Conservation (phyloP, 2,113 vertebrate species). For the Misgurnus mizolepis region DNA sequence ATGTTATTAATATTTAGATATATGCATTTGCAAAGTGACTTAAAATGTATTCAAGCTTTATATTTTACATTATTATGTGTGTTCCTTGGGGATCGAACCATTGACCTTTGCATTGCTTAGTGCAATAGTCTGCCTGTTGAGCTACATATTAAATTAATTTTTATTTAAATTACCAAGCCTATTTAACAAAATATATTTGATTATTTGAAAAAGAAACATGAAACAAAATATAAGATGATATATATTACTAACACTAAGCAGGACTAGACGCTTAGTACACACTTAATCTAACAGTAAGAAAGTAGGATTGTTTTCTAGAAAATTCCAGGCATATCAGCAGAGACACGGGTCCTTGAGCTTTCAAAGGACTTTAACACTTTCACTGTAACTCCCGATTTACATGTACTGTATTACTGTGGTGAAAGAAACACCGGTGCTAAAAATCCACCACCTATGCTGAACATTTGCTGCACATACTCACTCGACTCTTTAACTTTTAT, state of each 20-base stretch:
- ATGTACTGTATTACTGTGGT: not conserved
- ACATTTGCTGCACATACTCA: not conserved
- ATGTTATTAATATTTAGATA: no score
- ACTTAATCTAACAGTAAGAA: not conserved
- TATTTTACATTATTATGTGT: no score
- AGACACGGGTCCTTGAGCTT: not conserved
- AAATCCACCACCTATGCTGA: not conserved
- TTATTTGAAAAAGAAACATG: no score
- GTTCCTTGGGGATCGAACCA: no score
- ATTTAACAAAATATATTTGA: no score
- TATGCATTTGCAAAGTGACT: no score
- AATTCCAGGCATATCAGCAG: constrained; percentile 22
- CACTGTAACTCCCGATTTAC: not conserved
- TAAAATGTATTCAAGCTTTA: no score
- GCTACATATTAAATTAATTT: no score
- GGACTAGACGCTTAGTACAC: not conserved
- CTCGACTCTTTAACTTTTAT: not conserved
- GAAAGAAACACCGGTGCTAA: not conserved
- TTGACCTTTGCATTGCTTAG: no score
- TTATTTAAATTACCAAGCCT: no score
- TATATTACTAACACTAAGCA: not conserved
- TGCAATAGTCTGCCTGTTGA: no score
- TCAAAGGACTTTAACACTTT: not conserved
- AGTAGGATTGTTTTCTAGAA: constrained; percentile 6
- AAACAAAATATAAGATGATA: not conserved